A percentile compares a stretch with the other conserved stretches of the same genome.
These are phyloP conservation scores for Tigriopus californicus DNA, from an alignment of 2,888 invertebrate genomes.

Conservation along the genomic window DNA sequence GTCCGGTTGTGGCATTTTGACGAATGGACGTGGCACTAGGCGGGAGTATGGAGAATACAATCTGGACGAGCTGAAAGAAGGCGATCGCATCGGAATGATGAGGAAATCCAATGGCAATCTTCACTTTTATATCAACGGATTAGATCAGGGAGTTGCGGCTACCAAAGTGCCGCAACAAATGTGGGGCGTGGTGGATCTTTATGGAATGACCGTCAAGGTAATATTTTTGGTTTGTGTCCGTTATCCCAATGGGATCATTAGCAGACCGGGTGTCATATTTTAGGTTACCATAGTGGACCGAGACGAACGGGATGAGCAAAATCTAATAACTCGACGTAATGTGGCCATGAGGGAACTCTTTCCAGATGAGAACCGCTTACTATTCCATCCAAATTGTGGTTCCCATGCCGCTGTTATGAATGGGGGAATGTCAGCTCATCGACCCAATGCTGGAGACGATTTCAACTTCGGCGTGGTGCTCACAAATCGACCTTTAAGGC, in stretches of 20 bases:
- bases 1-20: constrained; percentile 90
- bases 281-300: constrained; percentile 53
- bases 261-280: constrained; percentile 27
- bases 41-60: constrained; percentile 83
- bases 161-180: constrained; percentile 56
- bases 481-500: constrained; percentile 60
- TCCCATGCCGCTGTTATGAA: constrained; percentile 80
- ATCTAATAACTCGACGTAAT: constrained; percentile 48
- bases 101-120: constrained; percentile 61
- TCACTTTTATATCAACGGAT: constrained; percentile 79
- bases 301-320: constrained; percentile 54
- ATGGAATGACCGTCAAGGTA: constrained; percentile 77
- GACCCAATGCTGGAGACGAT: constrained; percentile 79
- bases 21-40: constrained; percentile 82
- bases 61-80: constrained; percentile 77
- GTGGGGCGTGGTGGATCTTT: constrained; percentile 87
- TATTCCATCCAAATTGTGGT: constrained; percentile 79
- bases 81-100: constrained; percentile 81
- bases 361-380: constrained; percentile 29
- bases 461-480: constrained; percentile 87
- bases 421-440: constrained; percentile 68
- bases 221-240: constrained; percentile 4
- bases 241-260: neutral
- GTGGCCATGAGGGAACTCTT: constrained; percentile 36
- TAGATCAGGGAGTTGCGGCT: constrained; percentile 78